A percentile compares a stretch with the other conserved stretches of the same genome.
These are phyloP conservation scores for Hassar affinis DNA, from an alignment of 2,113 vertebrate genomes.

Conservation along the genomic window DNA sequence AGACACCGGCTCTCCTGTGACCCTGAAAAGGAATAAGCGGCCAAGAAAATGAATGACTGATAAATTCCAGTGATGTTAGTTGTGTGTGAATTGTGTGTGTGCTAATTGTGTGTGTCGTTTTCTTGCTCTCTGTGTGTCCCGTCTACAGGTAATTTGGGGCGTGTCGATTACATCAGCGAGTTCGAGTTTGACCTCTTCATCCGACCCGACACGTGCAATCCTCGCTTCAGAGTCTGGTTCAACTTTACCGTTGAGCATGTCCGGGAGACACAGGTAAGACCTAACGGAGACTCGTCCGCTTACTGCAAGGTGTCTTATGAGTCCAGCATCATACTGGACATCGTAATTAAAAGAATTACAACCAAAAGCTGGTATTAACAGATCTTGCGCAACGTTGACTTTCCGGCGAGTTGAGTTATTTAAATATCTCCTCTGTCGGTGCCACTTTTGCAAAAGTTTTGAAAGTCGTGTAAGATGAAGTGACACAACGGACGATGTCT, in stretches of 20 bases:
- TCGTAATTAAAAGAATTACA: background rate
- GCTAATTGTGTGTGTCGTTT: background rate
- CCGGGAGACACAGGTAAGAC: slow-evolving; percentile 87
- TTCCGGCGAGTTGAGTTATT: background rate
- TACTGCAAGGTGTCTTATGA: background rate
- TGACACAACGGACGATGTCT: slow-evolving; percentile 33
- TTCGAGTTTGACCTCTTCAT: slow-evolving; percentile 98
- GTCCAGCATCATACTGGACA: background rate
- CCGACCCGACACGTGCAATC: slow-evolving; percentile 95
- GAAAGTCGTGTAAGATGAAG: slow-evolving; percentile 39
- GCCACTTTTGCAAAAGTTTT: slow-evolving; percentile 33
- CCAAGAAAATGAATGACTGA: too few relatives aligned
- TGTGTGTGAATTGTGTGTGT: background rate
- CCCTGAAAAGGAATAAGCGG: too few relatives aligned
- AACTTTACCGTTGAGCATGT: slow-evolving; percentile 97
- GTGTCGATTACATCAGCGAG: slow-evolving; percentile 90
- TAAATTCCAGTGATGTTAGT: too few relatives aligned
- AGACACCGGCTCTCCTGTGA: too few relatives aligned
- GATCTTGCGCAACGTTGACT: background rate
- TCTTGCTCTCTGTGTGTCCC: slow-evolving; percentile 5
- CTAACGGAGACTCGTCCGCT: background rate
- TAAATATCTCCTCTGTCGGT: slow-evolving; percentile 19
- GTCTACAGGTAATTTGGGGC: slow-evolving; percentile 87
- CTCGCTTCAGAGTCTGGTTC: slow-evolving; percentile 97
- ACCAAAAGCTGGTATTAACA: background rate